Conservation (phyloP, 2,797 vertebrate genomes). For the Chaenodraco wilsoni region DNA sequence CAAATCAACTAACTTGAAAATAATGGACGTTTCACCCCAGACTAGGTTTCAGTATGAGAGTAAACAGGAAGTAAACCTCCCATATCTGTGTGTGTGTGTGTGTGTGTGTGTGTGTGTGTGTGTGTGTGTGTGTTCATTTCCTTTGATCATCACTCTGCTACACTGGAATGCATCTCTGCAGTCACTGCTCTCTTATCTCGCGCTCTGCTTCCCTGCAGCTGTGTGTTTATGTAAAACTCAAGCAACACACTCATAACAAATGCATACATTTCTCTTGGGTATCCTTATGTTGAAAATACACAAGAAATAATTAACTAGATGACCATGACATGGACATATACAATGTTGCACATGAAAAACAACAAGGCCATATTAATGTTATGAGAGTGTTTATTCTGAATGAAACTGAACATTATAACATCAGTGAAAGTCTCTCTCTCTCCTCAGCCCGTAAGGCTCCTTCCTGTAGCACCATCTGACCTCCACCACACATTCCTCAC, state of each 20-base stretch:
- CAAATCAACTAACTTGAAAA: not conserved
- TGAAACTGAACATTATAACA: constrained; percentile 8
- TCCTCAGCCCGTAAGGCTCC: constrained; percentile 18
- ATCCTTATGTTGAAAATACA: not conserved
- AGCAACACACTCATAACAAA: constrained; percentile 14
- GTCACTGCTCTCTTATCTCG: constrained; percentile 40
- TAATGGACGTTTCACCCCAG: too few species aligned
- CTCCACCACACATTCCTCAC: constrained; percentile 54
- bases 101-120: constrained; percentile 15
- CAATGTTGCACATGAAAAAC: not conserved
- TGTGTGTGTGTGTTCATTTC: constrained; percentile 28
- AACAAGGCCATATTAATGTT: not conserved
- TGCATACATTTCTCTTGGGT: not conserved
- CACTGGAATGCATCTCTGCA: constrained; percentile 46
- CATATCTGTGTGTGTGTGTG: constrained; percentile 1
- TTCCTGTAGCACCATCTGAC: constrained; percentile 43
- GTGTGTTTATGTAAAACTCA: constrained; percentile 32
- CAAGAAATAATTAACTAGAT: not conserved
- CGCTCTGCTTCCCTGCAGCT: constrained; percentile 42
- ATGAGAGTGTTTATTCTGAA: constrained; percentile 2
- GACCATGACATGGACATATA: not conserved
- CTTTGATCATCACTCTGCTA: constrained; percentile 60
- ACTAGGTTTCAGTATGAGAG: too few species aligned
- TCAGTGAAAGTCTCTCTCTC: not conserved
- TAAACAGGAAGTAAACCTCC: constrained; percentile 15